phyloP scores from a whole-genome alignment of 2,113 vertebrate species.

The Procavia capensis region DNA sequence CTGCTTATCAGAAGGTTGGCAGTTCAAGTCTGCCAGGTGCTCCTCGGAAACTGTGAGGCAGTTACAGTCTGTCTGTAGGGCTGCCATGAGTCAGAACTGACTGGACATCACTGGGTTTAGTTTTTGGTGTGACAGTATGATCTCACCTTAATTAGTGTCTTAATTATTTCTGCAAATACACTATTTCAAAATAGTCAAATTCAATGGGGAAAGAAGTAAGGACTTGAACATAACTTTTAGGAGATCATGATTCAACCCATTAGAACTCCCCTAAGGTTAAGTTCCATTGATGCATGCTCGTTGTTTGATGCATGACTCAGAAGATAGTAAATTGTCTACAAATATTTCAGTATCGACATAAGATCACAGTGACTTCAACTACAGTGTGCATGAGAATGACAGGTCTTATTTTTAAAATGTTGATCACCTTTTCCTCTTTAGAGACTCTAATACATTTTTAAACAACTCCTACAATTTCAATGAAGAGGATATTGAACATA shows the following conservation, averaged over 20 bases:
- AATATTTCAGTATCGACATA: not conserved
- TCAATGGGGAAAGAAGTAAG: not conserved
- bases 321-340: not conserved
- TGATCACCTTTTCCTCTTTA: not conserved
- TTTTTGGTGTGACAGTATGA: not conserved
- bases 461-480: not conserved
- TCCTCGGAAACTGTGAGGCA: no score
- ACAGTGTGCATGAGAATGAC: not conserved
- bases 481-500: not conserved
- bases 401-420: not conserved
- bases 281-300: not conserved
- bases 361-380: not conserved
- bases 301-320: not conserved
- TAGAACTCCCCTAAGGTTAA: not conserved
- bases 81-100: no score
- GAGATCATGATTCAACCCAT: not conserved
- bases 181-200: not conserved
- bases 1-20: no score
- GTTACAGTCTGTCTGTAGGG: no score
- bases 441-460: not conserved
- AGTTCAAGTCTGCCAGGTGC: no score
- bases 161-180: not conserved
- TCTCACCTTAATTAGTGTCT: not conserved
- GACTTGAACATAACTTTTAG: not conserved
- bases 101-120: no score